Percentiles rank a stretch among this genome's conserved stretches.
These are phyloP conservation scores for Aquatica leii DNA, from an alignment of 2,888 invertebrate species.

Conservation along the genomic window DNA sequence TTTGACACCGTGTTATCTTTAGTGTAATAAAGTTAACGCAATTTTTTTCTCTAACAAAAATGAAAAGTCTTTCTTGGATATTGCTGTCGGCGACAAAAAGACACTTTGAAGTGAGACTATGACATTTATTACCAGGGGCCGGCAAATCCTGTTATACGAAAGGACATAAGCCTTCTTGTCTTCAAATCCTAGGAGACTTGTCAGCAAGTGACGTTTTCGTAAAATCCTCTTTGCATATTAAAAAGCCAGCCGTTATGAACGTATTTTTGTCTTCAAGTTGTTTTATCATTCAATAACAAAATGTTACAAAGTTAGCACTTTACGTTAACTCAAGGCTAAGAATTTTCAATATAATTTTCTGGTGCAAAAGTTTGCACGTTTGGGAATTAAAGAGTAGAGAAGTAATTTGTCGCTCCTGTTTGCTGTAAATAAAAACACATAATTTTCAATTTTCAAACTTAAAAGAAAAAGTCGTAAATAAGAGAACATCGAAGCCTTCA, in stretches of 20 bases:
- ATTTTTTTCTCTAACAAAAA: constrained; percentile 26
- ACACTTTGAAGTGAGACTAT: constrained; percentile 39
- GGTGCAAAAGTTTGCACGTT: neutral
- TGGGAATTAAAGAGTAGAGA: neutral
- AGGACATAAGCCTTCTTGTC: constrained; percentile 44
- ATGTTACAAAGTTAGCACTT: no score
- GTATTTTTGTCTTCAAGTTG: no score
- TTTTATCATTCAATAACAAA: no score
- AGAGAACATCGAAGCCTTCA: no score
- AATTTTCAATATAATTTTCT: no score
- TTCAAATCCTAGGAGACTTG: constrained; percentile 40
- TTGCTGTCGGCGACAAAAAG: constrained; percentile 28
- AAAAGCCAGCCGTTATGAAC: neutral
- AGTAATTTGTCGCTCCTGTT: constrained; percentile 3
- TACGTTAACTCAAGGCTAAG: no score
- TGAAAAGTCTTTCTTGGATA: constrained; percentile 28
- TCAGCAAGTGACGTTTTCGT: constrained; percentile 32
- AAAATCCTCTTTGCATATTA: constrained; percentile 24
- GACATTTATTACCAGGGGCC: constrained; percentile 43
- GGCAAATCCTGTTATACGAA: constrained; percentile 39
- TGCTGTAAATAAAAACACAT: constrained; percentile 9
- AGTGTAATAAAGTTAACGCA: constrained; percentile 31
- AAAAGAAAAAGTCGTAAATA: no score
- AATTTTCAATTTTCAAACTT: neutral
- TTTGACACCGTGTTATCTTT: constrained; percentile 35